Evolutionary conservation across 35 echinoderm and acorn worm species (phyloP).

Genomic region (Ptychodera flava): DNA sequence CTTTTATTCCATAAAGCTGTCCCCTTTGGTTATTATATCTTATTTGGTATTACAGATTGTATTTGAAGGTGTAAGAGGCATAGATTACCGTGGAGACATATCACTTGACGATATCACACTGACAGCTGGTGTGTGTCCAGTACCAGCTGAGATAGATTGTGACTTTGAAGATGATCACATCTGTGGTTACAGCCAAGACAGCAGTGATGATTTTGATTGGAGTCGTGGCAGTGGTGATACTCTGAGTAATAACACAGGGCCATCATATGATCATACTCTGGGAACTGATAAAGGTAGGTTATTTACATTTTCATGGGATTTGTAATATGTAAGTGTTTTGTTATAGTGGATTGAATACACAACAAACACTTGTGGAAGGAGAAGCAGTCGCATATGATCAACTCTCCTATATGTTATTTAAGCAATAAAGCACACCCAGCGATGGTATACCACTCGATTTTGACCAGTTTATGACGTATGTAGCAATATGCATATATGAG

Average conservation of each 20-base stretch:
- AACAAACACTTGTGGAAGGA: no score
- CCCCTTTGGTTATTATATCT: no score
- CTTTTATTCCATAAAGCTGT: no score
- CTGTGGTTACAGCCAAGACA: slow-evolving; percentile 51
- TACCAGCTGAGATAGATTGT: slow-evolving; percentile 19
- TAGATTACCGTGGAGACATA: neutral
- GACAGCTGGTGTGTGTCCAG: neutral
- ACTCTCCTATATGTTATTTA: no score
- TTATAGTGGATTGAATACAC: no score
- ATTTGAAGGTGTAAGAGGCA: neutral
- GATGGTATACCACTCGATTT: no score
- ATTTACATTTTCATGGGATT: neutral
- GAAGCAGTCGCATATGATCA: no score
- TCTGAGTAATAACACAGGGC: slow-evolving; percentile 35
- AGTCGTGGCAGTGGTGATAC: slow-evolving; percentile 32
- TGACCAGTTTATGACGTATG: no score
- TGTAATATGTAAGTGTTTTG: neutral
- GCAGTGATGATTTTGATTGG: slow-evolving; percentile 34
- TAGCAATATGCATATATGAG: no score
- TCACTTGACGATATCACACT: slow-evolving; percentile 13
- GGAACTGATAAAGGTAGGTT: slow-evolving; percentile 16
- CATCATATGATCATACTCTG: slow-evolving; percentile 53
- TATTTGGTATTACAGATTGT: neutral
- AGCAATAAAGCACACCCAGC: no score
- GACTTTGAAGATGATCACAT: slow-evolving; percentile 52